These are phyloP conservation scores for Malaclemys terrapin DNA, from an alignment of 2,113 vertebrate genomes.

Conservation along the genomic window DNA sequence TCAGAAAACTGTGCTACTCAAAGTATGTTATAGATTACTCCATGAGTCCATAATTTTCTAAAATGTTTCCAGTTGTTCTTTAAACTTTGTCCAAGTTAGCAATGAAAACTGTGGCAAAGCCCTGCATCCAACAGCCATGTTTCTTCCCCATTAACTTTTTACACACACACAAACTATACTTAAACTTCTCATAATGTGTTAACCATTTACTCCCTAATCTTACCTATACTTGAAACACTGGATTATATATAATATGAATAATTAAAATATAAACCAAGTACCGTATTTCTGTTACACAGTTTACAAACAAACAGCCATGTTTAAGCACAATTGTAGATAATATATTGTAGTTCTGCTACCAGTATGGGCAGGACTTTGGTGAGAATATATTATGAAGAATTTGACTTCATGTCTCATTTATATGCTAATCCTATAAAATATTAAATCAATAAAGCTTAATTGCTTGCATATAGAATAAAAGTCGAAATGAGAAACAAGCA, in stretches of 20 bases:
- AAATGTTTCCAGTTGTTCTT: slow-evolving; percentile 26
- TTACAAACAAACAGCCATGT: background rate
- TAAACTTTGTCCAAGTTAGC: background rate
- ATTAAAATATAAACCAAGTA: background rate
- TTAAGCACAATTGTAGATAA: background rate
- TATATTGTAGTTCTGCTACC: background rate
- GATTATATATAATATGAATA: background rate
- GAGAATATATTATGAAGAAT: background rate
- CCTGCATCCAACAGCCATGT: background rate
- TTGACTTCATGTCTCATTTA: background rate
- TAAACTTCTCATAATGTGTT: background rate
- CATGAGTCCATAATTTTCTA: background rate
- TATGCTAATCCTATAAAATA: background rate
- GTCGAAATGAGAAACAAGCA: background rate
- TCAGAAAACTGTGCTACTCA: background rate
- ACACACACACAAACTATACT: background rate
- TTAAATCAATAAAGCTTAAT: background rate
- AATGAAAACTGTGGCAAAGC: background rate
- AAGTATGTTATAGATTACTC: background rate
- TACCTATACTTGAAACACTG: background rate
- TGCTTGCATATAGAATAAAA: background rate
- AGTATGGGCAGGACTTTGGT: background rate
- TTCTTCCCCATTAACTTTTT: background rate
- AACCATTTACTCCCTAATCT: background rate
- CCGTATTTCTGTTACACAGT: background rate